Base-by-base conservation (phyloP, 2,113 vertebrate genomes). In the Mus pahari region DNA sequence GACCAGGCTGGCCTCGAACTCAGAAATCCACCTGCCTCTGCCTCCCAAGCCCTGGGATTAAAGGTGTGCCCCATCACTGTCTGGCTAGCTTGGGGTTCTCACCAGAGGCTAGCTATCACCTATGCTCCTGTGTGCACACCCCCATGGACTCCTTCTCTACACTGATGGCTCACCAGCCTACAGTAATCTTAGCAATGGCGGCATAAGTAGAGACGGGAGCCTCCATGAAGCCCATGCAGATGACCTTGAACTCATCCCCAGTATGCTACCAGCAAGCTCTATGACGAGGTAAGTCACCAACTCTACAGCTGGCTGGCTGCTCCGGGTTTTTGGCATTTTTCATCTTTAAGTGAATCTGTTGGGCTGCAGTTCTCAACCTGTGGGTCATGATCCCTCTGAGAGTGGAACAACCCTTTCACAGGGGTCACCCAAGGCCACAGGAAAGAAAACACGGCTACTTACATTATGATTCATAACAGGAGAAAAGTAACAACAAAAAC, bases 231-330 rank as follows among this genome's bases (percentile, higher is more conserved):
- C 78, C 50, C 60, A 71, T 20, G n/a, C 31, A 87, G 36, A 12
- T 14, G 6, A 71, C 48, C 11, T 10, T 55, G 86, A 88, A 28
- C 68, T 14, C 12, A 70, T 62, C 45, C 50, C 75, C 20, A 55
- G 62, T 87, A 31, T 90, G 60, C 48, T 74, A 82, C 5, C 45
- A 88, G 86, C 50, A 62, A 95, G 74, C 19, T 84, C 42, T 55
- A 64, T 20, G 33, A 71, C 28, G 91, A 3, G 48, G 90, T 77
- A 93, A 97, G 45, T 95, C 62, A 94, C 48, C 8, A 45, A 91
- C 36, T 50, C 55, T 31, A 90, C 22, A 78, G 26, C 19, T 90
- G 31, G 2, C 70, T 55, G 68, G 48, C 11, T 89, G 20, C 91
- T 77, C 26, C 24, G 5, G 19, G 3, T n/a, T 55, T 82, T 16